Percentiles rank a stretch among this genome's conserved stretches.
These are phyloP conservation scores for Cydia splendana DNA, from an alignment of 1,140 invertebrate genomes.

Conservation along the genomic window DNA sequence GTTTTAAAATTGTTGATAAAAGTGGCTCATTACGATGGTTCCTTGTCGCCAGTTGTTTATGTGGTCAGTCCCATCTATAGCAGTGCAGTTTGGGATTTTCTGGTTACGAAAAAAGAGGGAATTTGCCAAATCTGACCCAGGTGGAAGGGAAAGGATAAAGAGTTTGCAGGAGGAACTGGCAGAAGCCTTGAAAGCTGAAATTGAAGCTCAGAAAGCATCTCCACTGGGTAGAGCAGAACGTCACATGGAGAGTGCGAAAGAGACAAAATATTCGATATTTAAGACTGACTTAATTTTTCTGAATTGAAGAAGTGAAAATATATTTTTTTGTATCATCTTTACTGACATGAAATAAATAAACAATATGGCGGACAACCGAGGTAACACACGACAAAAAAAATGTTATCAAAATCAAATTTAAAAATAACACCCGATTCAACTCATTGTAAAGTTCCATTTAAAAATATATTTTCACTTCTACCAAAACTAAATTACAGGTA, in stretches of 20 bases:
- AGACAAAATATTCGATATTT: not conserved
- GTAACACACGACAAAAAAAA: too few relatives aligned
- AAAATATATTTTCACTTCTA: too few relatives aligned
- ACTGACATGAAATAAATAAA: too few relatives aligned
- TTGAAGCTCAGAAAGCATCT: conserved; percentile 54
- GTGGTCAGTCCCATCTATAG: conserved; percentile 82
- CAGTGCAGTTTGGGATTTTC: conserved; percentile 82
- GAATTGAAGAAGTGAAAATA: too few relatives aligned
- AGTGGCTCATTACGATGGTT: conserved; percentile 79
- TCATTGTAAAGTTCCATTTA: too few relatives aligned
- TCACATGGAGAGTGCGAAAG: not conserved
- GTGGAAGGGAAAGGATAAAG: conserved; percentile 78
- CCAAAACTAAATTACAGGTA: too few relatives aligned
- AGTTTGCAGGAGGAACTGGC: conserved; percentile 76
- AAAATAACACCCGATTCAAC: too few relatives aligned
- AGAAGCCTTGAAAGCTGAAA: conserved; percentile 67
- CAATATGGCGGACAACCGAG: too few relatives aligned
- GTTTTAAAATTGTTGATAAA: conserved; percentile 69
- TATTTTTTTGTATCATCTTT: too few relatives aligned
- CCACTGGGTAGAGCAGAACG: conserved; percentile 62
- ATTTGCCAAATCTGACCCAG: conserved; percentile 79
- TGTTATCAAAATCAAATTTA: too few relatives aligned
- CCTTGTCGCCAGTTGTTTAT: conserved; percentile 81
- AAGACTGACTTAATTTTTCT: too few relatives aligned
- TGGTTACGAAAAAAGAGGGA: conserved; percentile 83